Conservation (phyloP, 2,888 invertebrate genomes). For the Rhamphomyia laevipes region DNA sequence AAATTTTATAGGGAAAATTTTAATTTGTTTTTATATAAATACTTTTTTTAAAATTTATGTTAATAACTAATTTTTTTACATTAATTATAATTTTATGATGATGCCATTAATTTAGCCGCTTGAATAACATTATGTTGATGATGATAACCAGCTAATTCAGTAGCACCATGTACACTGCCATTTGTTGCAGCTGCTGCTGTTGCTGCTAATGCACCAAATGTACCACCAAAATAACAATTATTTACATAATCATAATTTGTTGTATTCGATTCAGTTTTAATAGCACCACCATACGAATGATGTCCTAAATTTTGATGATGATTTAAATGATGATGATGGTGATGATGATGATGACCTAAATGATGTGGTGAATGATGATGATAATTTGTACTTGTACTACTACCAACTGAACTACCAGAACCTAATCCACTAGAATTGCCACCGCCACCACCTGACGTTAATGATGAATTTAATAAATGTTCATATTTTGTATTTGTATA, state of each 20-base stretch:
- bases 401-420: conserved; percentile 14
- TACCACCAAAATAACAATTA: conserved; percentile 36
- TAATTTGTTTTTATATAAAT: no score
- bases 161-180: conserved; percentile 29
- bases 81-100: conserved; percentile 45
- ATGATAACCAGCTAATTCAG: conserved; percentile 62
- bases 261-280: conserved; percentile 34
- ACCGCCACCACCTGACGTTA: conserved; percentile 12
- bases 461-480: conserved; percentile 21
- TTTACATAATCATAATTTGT: conserved; percentile 38
- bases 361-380: conserved; percentile 24
- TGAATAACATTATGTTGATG: conserved; percentile 79
- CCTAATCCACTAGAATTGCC: conserved; percentile 12
- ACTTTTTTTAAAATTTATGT: no score
- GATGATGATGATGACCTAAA: conserved; percentile 23
- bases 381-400: conserved; percentile 20
- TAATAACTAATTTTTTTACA: no score
- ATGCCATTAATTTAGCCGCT: conserved; percentile 72
- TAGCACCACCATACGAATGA: conserved; percentile 17
- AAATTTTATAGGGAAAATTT: no score
- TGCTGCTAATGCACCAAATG: conserved; percentile 32
- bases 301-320: conserved; percentile 14
- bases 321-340: conserved; percentile 18
- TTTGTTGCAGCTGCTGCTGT: conserved; percentile 22
- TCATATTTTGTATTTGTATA: conserved; percentile 23